Evolutionary conservation across 1,140 invertebrate species (phyloP).

Genomic region (Ceratina calcarata): DNA sequence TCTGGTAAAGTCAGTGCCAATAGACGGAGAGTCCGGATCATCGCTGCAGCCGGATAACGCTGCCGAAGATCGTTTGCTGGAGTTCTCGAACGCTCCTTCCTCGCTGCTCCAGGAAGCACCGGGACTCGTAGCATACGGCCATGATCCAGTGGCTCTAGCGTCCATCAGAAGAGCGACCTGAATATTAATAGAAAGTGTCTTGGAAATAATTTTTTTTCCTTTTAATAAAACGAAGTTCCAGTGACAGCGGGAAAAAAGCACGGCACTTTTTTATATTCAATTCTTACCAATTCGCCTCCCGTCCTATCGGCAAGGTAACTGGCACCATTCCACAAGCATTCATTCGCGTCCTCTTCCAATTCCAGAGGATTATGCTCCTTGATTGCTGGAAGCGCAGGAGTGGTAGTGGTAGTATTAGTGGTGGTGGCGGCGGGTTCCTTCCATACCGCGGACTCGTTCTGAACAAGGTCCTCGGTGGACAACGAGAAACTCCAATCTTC

Average conservation of each 20-base stretch:
- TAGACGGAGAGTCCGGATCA: slow-evolving; percentile 83
- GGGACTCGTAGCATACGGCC: slow-evolving; percentile 75
- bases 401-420: slow-evolving; percentile 78
- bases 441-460: slow-evolving; percentile 73
- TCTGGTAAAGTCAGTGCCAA: slow-evolving; percentile 88
- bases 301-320: slow-evolving; percentile 82
- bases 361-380: slow-evolving; percentile 87
- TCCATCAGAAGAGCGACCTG: slow-evolving; percentile 75
- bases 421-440: slow-evolving; percentile 82
- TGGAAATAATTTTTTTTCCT: neutral
- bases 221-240: too few species aligned
- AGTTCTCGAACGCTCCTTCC: slow-evolving; percentile 72
- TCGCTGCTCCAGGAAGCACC: slow-evolving; percentile 76
- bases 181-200: neutral
- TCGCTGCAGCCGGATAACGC: slow-evolving; percentile 85
- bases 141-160: slow-evolving; percentile 68
- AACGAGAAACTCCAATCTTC: slow-evolving; percentile 90
- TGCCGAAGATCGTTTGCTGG: slow-evolving; percentile 84
- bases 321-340: slow-evolving; percentile 87
- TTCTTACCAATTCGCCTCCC: slow-evolving; percentile 79
- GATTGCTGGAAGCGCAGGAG: slow-evolving; percentile 85
- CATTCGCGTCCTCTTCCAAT: slow-evolving; percentile 87
- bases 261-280: too few species aligned
- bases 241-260: too few species aligned
- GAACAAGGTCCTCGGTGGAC: slow-evolving; percentile 85